Base-by-base conservation (phyloP, 2,113 vertebrate genomes). In the Heterochromis multidens region DNA sequence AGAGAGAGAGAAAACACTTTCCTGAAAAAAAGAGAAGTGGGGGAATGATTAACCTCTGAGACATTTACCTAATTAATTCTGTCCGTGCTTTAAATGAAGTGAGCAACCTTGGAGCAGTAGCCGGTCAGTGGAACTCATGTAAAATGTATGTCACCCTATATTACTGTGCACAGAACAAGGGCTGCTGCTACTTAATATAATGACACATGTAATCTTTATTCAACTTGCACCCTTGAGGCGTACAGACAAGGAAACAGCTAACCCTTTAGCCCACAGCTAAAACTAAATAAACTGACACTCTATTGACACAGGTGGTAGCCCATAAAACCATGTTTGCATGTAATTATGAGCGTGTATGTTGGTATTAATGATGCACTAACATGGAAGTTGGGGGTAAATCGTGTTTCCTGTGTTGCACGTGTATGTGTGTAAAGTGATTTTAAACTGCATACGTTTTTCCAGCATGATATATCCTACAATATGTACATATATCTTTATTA, bases 191-290 rank as follows among this genome's bases (percentile, higher is more conserved):
- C 87, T 92, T 95, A 91, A 94, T 92, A 89, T 91, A 94, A 91
- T 91, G 92, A 94, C 94, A 94, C 94, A 83, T 95, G 93, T 91
- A 93, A 94, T 94, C 93, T 93, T 93, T 90, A 92, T 92, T 93
- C 94, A 86, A 89, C 92, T 84, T 31, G 52, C 40, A 77, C 86
- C 90, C 85, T 84, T 1, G 63, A 91, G 90, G 88, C 80, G 4
- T 70, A 74, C 79, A 85, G 85, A 87, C 86, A 65, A 46, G 80
- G 88, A 91, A 92, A 81, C 79, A 60, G 87, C 82, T 72, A 88
- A 84, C 63, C 84, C 84, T 80, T 89, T 74, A 87, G 87, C 87
- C 83, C 65, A 81, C 67, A 90, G 88, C 90, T 90, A 63, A 85
- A 77, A 88, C 88, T 87, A 89, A 91, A 90, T 82, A 92, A 89